Conservation (phyloP, 2,113 vertebrate species). For the Plectropomus leopardus region DNA sequence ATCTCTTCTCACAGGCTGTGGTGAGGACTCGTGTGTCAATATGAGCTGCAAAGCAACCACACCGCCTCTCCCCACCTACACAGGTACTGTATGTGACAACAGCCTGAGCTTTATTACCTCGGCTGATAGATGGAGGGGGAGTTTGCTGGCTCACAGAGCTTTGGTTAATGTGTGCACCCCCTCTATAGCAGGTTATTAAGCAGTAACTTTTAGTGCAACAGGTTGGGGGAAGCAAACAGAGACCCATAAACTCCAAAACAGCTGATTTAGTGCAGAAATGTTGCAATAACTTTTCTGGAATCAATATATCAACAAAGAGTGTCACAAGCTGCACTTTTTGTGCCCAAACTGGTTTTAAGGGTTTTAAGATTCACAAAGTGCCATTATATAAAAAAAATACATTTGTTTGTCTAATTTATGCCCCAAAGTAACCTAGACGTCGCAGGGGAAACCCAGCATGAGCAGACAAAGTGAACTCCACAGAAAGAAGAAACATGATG, state of each 20-base stretch:
- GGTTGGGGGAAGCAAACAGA: conserved; percentile 16
- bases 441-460: conserved; percentile 31
- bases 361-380: neutral
- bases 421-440: conserved; percentile 5
- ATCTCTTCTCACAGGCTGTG: conserved; percentile 47
- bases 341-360: neutral
- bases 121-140: conserved; percentile 37
- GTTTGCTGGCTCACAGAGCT: conserved; percentile 17
- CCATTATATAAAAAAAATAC: neutral
- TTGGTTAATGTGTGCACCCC: conserved; percentile 15
- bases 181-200: conserved; percentile 21
- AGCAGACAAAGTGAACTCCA: conserved; percentile 44
- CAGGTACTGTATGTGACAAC: conserved; percentile 39
- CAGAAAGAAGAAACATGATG: conserved; percentile 24
- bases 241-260: neutral
- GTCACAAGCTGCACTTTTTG: neutral
- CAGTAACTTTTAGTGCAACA: conserved; percentile 32
- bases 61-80: conserved; percentile 45
- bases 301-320: neutral
- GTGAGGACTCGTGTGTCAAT: conserved; percentile 51
- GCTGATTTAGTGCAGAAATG: neutral
- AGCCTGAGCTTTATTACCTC: conserved; percentile 35
- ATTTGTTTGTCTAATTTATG: neutral
- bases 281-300: neutral
- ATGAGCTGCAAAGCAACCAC: conserved; percentile 43